Base-by-base conservation (phyloP, 2,113 vertebrate species). In the Neolamprologus cancellatus region DNA sequence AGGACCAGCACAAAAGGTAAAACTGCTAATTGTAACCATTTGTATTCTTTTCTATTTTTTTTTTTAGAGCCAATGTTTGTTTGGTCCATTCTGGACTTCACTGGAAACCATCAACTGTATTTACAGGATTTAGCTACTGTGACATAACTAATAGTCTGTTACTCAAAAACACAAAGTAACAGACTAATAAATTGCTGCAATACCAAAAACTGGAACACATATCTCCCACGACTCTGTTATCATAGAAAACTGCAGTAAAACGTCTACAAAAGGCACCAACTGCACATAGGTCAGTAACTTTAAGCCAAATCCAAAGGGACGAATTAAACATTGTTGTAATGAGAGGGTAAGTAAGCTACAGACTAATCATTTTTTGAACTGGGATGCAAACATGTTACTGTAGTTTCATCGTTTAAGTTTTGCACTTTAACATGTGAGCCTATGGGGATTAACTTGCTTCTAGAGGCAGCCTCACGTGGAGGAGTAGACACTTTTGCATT, bases 101-200 rank as follows among this genome's bases (percentile, higher is more conserved):
- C 10, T 64, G 59, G 59, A 64, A 34, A 64, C 0, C 0, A 2
- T 61, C 30, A 12, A 36, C 4, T 64, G 30, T 64, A 34, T 64
- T 34, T 34, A n/a, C 59, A 64, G 30, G 30, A 36, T 64, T 64
- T 34, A 64, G 59, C 59, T 64, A 36, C 59, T n/a, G 30, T 64
- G 30, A 64, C 59, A 36, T n/a, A 64, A 61, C 28, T 61, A 18
- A 61, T 36, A 36, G 57, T 61, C 57, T n/a, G 30, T 61, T 61
- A 61, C 30, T 34, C 30, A 4, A 61, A 61, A 61, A n/a, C 30
- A 36, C 30, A 64, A 64, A 12, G 0, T 64, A 34, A 34, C 0
- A 53, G n/a, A 1, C 30, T n/a, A 64, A 64, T 34, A 64, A 64
- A 34, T 34, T 34, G 5, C 4, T 12, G 30, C 59, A 64, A 36